A percentile compares a stretch with the other conserved stretches of the same genome.
Evolutionary conservation across 2,113 vertebrate species (phyloP).

Genomic region (Hemiscyllium ocellatum): DNA sequence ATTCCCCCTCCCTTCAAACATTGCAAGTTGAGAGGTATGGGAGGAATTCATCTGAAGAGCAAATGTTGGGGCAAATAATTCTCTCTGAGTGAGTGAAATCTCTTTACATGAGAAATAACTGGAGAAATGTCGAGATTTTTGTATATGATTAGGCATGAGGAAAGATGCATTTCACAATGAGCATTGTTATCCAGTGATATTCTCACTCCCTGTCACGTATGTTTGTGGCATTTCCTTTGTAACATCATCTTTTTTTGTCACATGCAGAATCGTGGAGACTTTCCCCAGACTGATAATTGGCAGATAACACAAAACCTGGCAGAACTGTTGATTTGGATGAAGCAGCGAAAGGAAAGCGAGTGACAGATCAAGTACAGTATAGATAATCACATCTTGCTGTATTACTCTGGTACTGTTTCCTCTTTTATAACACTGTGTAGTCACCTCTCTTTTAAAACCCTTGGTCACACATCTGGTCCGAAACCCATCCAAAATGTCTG

Average conservation of each 20-base stretch:
- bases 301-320: neutral
- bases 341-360: neutral
- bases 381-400: neutral
- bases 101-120: neutral
- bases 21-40: neutral
- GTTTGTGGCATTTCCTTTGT: neutral
- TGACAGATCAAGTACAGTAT: neutral
- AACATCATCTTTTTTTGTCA: neutral
- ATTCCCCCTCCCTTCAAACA: neutral
- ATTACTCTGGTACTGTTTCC: neutral
- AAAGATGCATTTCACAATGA: neutral
- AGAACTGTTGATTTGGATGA: neutral
- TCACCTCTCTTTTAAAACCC: neutral
- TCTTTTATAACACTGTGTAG: neutral
- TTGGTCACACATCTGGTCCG: neutral
- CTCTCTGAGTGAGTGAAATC: neutral
- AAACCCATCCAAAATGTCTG: neutral
- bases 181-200: neutral
- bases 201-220: neutral
- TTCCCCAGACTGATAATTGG: neutral
- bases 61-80: neutral
- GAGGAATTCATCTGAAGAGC: neutral
- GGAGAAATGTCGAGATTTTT: neutral
- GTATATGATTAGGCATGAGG: neutral
- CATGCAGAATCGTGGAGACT: neutral